Conservation (phyloP, 2,113 vertebrate genomes). For the Tyrannus savana region DNA sequence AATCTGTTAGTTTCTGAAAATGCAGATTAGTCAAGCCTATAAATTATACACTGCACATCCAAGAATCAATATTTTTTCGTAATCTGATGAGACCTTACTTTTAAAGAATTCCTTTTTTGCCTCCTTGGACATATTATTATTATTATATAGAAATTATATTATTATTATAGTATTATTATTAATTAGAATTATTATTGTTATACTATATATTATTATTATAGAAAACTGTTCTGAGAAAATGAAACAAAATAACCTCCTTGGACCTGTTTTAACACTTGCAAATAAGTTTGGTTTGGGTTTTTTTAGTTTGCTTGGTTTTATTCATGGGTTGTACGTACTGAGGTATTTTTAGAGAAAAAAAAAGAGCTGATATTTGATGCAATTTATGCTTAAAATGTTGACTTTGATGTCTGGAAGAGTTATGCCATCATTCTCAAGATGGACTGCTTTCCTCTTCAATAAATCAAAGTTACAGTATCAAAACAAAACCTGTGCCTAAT, state of each 20-base stretch:
- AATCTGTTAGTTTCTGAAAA: slow-evolving; percentile 25
- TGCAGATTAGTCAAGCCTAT: background rate
- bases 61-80: background rate
- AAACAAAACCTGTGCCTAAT: background rate
- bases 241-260: background rate
- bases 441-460: background rate
- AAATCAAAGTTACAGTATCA: background rate
- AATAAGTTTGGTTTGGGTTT: background rate
- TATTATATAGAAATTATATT: too few species aligned
- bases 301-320: background rate
- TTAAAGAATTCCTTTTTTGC: background rate
- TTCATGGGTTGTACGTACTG: background rate
- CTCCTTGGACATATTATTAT: background rate
- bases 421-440: background rate
- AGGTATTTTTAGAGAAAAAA: background rate
- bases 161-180: too few species aligned
- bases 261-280: background rate
- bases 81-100: background rate
- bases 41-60: background rate
- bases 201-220: background rate
- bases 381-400: background rate
- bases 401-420: background rate
- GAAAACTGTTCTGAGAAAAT: background rate
- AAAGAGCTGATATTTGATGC: background rate
- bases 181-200: too few species aligned